Evolutionary conservation across 2,113 vertebrate genomes (phyloP), one percentile per base, ranked within the genome.

Genomic region (Psettodes erumei): DNA sequence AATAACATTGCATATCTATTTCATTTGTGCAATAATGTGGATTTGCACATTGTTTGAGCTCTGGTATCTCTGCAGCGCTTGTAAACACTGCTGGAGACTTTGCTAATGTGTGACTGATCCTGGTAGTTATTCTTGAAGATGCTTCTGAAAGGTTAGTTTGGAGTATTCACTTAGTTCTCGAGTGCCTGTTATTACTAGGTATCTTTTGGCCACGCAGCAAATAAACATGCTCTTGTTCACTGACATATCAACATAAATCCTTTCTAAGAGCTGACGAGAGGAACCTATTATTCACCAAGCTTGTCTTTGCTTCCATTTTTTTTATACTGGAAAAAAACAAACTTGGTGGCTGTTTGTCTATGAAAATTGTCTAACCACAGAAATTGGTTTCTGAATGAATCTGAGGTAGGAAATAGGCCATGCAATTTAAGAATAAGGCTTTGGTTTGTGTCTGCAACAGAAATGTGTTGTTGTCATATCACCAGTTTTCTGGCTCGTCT

Each of bases 121-220:
- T 59, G 15, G 8, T 35, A 55, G 11, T 43, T 64, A 13, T 53
- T 71, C 11, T 51, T 47, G 27, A 33, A 30, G 4, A 59, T 28
- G 0, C 33, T 56, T 63, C 71, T 25, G 28, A 35, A 35, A 47
- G 16, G 21, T 54, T 65, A n/a, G 12, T 32, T 61, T 67, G 25
- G 66, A 45, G 37, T 35, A 56, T 54, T 51, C 9, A 56, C 74
- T 55, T 56, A 28, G 43, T 48, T 61, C 37, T 61, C 27, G 38
- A 53, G 54, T 51, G 48, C 33, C 3, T 23, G 21, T 56, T 56
- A 21, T 48, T 21, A 38, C 47, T n/a, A n/a, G n/a, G n/a, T n/a
- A n/a, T n/a, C n/a, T n/a, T n/a, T n/a, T n/a, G n/a, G n/a, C n/a
- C n/a, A n/a, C n/a, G n/a, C n/a, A n/a, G n/a, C n/a, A n/a, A n/a